A percentile compares a stretch with the other conserved stretches of the same genome.
Evolutionary conservation across 2,888 invertebrate genomes (phyloP).

Genomic region (Dendrolimus houi): DNA sequence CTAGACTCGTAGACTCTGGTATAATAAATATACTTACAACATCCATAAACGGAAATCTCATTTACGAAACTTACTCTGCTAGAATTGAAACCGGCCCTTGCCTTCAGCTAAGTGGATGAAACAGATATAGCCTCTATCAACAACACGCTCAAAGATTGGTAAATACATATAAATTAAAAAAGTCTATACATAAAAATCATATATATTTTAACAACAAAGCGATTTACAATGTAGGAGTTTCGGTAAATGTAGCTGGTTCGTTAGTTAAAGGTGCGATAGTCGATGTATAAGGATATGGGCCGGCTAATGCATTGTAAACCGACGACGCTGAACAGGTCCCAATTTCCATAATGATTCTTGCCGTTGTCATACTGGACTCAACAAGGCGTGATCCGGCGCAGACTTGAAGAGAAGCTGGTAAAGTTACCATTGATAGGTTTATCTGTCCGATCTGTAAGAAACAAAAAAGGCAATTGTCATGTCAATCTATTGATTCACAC

Average conservation of each 20-base stretch:
- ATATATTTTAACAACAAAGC: too few species aligned
- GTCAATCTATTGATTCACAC: too few species aligned
- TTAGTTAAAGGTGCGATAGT: neutral
- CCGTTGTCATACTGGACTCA: conserved; percentile 42
- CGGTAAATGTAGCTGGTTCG: neutral
- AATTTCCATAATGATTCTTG: conserved; percentile 47
- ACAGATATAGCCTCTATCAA: too few species aligned
- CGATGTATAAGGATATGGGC: conserved; percentile 4
- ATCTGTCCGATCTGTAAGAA: conserved; percentile 45
- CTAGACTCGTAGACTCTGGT: too few species aligned
- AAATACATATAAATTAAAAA: too few species aligned
- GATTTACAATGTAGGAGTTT: neutral
- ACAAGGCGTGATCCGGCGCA: conserved; percentile 49
- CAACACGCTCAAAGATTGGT: too few species aligned
- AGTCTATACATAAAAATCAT: too few species aligned
- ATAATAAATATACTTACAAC: too few species aligned
- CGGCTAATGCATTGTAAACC: conserved; percentile 30
- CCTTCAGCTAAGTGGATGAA: too few species aligned
- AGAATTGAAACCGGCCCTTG: too few species aligned
- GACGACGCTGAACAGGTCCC: conserved; percentile 48
- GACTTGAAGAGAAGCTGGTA: conserved; percentile 50
- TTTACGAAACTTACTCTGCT: too few species aligned
- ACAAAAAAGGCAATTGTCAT: neutral
- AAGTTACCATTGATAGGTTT: conserved; percentile 40
- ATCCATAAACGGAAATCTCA: too few species aligned